These are phyloP conservation scores for Tanypteryx hageni DNA, from an alignment of 2,888 invertebrate species.

Conservation along the genomic window DNA sequence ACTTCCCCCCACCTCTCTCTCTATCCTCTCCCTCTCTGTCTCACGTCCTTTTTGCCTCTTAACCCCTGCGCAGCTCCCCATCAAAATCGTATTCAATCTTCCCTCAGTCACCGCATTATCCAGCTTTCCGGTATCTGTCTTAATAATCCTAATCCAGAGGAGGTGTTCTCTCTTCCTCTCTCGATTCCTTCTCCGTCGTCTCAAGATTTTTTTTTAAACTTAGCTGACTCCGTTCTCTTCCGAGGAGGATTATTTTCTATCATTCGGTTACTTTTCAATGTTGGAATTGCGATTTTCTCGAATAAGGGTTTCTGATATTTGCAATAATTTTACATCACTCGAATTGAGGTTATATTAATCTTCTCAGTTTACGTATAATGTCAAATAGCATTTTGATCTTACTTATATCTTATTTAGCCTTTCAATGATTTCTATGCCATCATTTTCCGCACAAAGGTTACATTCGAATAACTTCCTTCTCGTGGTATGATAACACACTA, in stretches of 20 bases:
- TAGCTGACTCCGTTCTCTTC: conserved; percentile 7
- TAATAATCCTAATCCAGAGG: conserved; percentile 35
- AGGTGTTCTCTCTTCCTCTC: background rate
- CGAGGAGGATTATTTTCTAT: background rate
- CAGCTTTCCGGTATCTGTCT: conserved; percentile 43
- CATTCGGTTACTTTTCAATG: background rate
- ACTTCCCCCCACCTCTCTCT: background rate
- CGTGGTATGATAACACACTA: too few species aligned
- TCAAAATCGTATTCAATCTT: conserved; percentile 60
- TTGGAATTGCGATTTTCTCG: too few species aligned
- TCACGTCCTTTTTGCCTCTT: background rate
- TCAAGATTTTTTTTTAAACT: background rate
- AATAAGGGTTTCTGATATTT: too few species aligned
- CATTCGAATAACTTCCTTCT: too few species aligned
- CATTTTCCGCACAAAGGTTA: too few species aligned
- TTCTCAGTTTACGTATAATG: too few species aligned
- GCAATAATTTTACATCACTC: too few species aligned
- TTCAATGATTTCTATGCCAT: too few species aligned
- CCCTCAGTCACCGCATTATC: conserved; percentile 48
- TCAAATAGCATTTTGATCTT: too few species aligned
- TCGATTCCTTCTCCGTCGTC: background rate
- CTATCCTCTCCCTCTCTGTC: background rate
- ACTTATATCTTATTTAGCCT: too few species aligned
- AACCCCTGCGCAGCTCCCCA: conserved; percentile 12
- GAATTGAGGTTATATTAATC: too few species aligned